Evolutionary conservation across 2,888 invertebrate genomes (phyloP).

Genomic region (Keiferia lycopersicella): DNA sequence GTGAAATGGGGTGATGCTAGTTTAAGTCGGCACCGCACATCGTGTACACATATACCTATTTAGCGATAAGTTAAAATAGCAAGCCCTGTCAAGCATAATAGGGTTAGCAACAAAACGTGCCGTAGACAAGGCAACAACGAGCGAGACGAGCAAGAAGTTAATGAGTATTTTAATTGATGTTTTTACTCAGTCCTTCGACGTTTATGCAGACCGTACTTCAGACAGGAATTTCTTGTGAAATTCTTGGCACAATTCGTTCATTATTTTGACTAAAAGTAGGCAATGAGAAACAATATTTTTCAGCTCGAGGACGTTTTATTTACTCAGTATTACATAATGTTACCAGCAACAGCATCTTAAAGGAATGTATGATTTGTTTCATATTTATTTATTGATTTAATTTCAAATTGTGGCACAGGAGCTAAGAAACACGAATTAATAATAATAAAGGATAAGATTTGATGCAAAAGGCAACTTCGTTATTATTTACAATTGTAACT

Average conservation of each 20-base stretch:
- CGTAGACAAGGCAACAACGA: neutral
- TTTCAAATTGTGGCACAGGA: no score
- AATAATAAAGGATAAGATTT: no score
- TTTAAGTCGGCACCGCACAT: no score
- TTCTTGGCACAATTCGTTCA: slow-evolving; percentile 1
- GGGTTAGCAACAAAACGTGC: neutral
- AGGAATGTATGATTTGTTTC: no score
- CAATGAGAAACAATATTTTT: neutral
- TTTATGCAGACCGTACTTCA: neutral
- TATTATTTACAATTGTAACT: neutral
- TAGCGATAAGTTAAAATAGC: neutral
- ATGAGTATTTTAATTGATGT: slow-evolving; percentile 18
- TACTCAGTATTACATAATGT: no score
- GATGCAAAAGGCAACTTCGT: no score
- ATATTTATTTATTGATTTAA: no score
- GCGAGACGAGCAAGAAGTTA: neutral
- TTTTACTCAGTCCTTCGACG: slow-evolving; percentile 9
- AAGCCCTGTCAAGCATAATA: neutral
- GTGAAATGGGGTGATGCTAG: no score
- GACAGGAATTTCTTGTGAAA: slow-evolving; percentile 1
- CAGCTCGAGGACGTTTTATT: neutral
- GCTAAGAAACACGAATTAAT: no score
- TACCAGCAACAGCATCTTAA: no score
- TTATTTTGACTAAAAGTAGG: neutral
- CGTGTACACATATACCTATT: no score